phyloP scores from a whole-genome alignment of 2,888 invertebrate genomes.

The Hololepta plana region DNA sequence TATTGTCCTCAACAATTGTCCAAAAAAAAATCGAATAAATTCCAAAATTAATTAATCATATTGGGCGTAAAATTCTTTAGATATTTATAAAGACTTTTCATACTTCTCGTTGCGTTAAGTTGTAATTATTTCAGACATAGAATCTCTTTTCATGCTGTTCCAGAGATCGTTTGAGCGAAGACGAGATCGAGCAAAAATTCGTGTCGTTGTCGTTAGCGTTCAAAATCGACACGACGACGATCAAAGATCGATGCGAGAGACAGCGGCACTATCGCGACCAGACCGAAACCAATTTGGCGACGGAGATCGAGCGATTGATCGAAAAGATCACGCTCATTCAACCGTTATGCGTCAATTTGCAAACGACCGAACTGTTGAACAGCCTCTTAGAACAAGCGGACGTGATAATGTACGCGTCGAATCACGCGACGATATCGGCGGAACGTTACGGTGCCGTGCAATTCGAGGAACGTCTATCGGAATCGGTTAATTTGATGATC shows the following conservation, averaged over 20 bases:
- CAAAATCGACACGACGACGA: slow-evolving; percentile 36
- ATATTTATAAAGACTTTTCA: too few relatives aligned
- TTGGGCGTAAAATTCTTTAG: too few relatives aligned
- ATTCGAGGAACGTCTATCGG: slow-evolving; percentile 35
- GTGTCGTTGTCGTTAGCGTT: slow-evolving; percentile 35
- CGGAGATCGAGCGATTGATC: slow-evolving; percentile 31
- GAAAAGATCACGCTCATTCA: slow-evolving; percentile 23
- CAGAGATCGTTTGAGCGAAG: slow-evolving; percentile 23
- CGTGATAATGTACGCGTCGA: slow-evolving; percentile 20
- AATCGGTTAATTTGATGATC: slow-evolving; percentile 37
- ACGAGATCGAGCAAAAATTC: slow-evolving; percentile 34
- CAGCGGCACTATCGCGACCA: slow-evolving; percentile 37
- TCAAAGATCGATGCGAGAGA: slow-evolving; percentile 33
- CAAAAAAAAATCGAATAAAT: too few relatives aligned
- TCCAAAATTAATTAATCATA: too few relatives aligned
- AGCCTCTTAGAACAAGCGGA: slow-evolving; percentile 32
- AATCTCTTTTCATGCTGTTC: too few relatives aligned
- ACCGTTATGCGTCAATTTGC: slow-evolving; percentile 27
- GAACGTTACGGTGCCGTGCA: slow-evolving; percentile 36
- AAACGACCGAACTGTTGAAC: slow-evolving; percentile 29
- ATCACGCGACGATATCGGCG: slow-evolving; percentile 21
- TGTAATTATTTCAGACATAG: neutral
- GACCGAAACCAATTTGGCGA: slow-evolving; percentile 35
- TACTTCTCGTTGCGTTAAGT: neutral
- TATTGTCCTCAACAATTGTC: too few relatives aligned